phyloP scores from a whole-genome alignment of 2,797 vertebrate species.

The Clarias pachynema region DNA sequence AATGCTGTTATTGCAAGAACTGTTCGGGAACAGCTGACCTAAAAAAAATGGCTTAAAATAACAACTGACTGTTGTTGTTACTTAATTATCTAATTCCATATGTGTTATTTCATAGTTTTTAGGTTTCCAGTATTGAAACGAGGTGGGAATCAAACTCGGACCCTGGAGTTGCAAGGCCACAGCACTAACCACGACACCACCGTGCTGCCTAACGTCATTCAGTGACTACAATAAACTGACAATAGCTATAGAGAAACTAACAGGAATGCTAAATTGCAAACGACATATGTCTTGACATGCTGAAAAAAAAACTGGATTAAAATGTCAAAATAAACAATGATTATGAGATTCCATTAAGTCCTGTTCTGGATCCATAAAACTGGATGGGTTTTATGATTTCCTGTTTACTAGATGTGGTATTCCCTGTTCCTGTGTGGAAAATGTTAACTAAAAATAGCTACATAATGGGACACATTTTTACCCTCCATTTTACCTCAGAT shows the following conservation, averaged over 20 bases:
- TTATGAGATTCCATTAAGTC: background rate
- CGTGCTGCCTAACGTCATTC: background rate
- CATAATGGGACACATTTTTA: constrained; percentile 22
- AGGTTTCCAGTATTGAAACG: too few species aligned
- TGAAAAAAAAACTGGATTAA: background rate
- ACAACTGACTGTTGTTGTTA: too few species aligned
- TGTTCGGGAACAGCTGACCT: too few species aligned
- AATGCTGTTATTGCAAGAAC: too few species aligned
- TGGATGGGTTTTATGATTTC: constrained; percentile 16
- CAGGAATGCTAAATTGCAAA: background rate
- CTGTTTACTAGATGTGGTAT: constrained; percentile 29
- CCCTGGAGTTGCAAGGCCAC: too few species aligned
- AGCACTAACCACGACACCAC: too few species aligned
- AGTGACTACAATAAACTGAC: background rate
- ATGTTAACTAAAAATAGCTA: constrained; percentile 4
- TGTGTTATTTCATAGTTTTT: too few species aligned
- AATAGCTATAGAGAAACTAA: background rate
- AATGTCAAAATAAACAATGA: background rate
- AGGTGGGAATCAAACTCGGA: too few species aligned
- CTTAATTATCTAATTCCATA: too few species aligned
- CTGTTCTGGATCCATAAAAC: too few species aligned
- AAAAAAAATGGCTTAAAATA: too few species aligned
- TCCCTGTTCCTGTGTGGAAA: constrained; percentile 23
- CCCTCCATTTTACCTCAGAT: constrained; percentile 3
- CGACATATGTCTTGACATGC: background rate